Conservation (phyloP, 2,888 invertebrate genomes). For the Ochropleura plecta region DNA sequence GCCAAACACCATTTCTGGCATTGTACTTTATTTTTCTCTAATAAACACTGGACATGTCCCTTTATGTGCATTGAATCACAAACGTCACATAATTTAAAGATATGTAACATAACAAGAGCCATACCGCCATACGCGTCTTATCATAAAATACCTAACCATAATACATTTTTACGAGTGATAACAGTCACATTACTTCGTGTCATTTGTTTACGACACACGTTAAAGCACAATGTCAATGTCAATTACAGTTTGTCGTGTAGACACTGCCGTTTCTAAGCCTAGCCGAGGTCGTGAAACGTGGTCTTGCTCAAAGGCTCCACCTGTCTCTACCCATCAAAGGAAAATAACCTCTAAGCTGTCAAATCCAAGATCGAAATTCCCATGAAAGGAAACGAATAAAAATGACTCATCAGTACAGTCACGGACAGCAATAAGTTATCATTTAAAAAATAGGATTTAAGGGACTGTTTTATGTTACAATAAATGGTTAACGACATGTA, state of each 20-base stretch:
- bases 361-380: conserved; percentile 28
- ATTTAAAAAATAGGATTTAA: conserved; percentile 54
- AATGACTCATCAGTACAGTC: conserved; percentile 62
- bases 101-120: conserved; percentile 9
- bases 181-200: conserved; percentile 46
- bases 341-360: conserved; percentile 50
- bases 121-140: conserved; percentile 19
- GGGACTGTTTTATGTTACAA: conserved; percentile 36
- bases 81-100: neutral
- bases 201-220: conserved; percentile 62
- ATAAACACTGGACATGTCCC: conserved; percentile 1
- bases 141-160: conserved; percentile 46
- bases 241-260: conserved; percentile 72
- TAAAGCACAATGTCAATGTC: conserved; percentile 79
- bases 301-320: conserved; percentile 67
- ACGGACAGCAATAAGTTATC: conserved; percentile 55
- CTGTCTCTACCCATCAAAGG: conserved; percentile 48
- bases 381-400: conserved; percentile 22
- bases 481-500: conserved; percentile 51
- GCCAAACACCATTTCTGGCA: neutral
- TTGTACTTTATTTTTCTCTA: neutral
- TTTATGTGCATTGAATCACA: neutral
- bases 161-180: conserved; percentile 55
- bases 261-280: conserved; percentile 69
- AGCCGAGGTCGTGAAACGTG: conserved; percentile 70